Conservation (phyloP, 2,113 vertebrate genomes). For the Rhinopomastus cyanomelas region DNA sequence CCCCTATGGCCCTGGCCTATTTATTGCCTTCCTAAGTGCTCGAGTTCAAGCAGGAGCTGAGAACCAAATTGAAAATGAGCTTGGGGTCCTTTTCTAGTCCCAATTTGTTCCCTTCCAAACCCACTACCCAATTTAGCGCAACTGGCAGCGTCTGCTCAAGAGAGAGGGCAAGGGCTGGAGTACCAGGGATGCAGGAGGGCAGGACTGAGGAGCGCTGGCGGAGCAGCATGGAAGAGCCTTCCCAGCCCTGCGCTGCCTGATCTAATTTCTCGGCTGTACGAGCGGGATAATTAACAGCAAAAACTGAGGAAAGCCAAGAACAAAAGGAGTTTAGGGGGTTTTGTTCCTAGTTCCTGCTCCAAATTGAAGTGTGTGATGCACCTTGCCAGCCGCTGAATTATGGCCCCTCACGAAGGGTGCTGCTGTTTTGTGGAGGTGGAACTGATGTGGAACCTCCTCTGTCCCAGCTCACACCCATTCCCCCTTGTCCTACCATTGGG, state of each 20-base stretch:
- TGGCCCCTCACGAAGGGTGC: not conserved
- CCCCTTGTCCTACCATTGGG: no score
- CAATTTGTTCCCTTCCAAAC: conserved; percentile 59
- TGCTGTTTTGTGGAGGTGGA: not conserved
- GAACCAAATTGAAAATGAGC: conserved; percentile 72
- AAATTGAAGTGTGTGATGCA: not conserved
- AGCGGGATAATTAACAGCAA: not conserved
- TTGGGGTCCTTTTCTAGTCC: conserved; percentile 52
- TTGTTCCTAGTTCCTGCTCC: not conserved
- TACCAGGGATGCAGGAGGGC: conserved; percentile 17
- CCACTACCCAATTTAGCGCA: conserved; percentile 60
- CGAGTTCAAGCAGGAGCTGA: conserved; percentile 44
- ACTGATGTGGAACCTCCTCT: not conserved
- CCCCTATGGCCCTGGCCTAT: conserved; percentile 74
- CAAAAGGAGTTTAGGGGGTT: not conserved
- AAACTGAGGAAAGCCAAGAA: not conserved
- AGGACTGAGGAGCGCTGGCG: not conserved
- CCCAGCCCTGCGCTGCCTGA: not conserved
- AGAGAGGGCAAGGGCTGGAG: conserved; percentile 48
- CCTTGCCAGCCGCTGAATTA: not conserved
- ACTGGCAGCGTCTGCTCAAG: conserved; percentile 36
- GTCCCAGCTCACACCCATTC: no score
- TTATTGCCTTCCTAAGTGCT: conserved; percentile 65
- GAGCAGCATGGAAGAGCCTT: conserved; percentile 2
- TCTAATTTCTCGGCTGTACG: not conserved